Percentiles rank a stretch among this genome's conserved stretches.
Evolutionary conservation across 2,888 invertebrate genomes (phyloP).

Genomic region (Chirona hameri): DNA sequence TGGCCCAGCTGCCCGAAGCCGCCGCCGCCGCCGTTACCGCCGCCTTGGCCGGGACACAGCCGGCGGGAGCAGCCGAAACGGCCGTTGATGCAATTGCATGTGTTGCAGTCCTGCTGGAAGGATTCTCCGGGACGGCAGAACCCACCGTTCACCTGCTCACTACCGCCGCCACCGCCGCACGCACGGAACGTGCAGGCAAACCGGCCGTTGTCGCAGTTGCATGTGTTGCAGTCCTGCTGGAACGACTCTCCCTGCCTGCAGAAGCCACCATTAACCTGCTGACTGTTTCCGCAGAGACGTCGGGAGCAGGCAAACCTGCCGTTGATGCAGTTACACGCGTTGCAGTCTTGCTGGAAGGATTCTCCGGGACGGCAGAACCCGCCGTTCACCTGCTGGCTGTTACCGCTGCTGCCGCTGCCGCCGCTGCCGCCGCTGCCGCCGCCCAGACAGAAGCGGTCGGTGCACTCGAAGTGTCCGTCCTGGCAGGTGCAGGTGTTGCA

Average conservation of each 20-base stretch:
- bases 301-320: neutral
- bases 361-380: neutral
- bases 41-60: neutral
- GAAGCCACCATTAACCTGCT: neutral
- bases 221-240: neutral
- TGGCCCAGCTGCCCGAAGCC: too few relatives aligned
- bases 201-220: neutral
- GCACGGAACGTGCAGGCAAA: neutral
- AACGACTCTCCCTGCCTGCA: neutral
- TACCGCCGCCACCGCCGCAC: neutral
- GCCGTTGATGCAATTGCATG: neutral
- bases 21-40: too few relatives aligned
- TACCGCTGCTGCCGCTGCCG: neutral
- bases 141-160: neutral
- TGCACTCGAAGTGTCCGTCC: neutral
- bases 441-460: neutral
- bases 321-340: neutral
- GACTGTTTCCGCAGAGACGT: neutral
- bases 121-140: neutral
- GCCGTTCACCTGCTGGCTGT: slow-evolving; percentile 8
- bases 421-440: neutral
- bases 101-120: slow-evolving; percentile 10
- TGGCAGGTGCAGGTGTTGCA: slow-evolving; percentile 4
- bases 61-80: neutral
- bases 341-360: slow-evolving; percentile 1